Conservation (phyloP, 2,113 vertebrate genomes). For the Phyllopteryx taeniolatus region DNA sequence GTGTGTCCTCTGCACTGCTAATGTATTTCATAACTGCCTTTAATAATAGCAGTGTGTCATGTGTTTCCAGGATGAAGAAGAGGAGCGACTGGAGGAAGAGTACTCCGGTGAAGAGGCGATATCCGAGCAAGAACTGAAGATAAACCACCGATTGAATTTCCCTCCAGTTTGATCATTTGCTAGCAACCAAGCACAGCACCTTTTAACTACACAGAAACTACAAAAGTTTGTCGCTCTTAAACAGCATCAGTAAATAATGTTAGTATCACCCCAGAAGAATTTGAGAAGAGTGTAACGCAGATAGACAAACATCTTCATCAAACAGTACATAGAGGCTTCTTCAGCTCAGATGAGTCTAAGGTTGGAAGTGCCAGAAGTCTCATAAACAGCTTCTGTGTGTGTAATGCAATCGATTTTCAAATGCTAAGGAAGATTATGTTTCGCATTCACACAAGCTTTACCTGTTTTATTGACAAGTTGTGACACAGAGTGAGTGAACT, state of each 20-base stretch:
- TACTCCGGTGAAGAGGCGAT: conserved; percentile 77
- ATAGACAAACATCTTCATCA: no score
- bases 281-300: no score
- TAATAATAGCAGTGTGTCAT: conserved; percentile 1
- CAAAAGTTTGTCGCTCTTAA: no score
- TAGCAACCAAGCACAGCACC: not conserved
- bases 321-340: not conserved
- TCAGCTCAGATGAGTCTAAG: not conserved
- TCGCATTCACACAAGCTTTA: no score
- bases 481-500: no score
- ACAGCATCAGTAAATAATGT: no score
- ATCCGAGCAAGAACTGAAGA: conserved; percentile 61
- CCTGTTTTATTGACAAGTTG: no score
- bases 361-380: conserved; percentile 8
- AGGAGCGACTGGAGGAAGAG: conserved; percentile 59
- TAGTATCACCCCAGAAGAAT: no score
- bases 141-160: not conserved
- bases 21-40: not conserved
- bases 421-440: conserved; percentile 35
- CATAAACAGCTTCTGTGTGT: conserved; percentile 11
- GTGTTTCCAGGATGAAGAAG: conserved; percentile 69
- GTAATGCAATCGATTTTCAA: conserved; percentile 58
- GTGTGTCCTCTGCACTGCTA: no score
- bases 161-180: not conserved
- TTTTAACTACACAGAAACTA: no score